Evolutionary conservation across 1,140 invertebrate genomes (phyloP), one percentile per base, ranked within the genome.

Genomic region (Drosophila punjabiensis): DNA sequence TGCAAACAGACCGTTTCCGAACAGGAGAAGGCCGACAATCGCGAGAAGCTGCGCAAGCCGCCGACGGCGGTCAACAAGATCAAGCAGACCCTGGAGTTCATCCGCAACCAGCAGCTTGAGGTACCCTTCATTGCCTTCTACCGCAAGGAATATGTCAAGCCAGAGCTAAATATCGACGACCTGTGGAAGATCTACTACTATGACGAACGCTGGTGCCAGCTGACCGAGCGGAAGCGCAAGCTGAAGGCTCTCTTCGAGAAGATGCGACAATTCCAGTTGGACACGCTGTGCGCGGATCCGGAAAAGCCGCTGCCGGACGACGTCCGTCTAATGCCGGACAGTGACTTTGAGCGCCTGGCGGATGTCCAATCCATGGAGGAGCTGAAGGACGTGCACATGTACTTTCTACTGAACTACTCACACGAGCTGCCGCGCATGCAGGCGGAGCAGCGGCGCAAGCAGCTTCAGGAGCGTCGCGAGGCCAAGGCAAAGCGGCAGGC

Each of bases 101-200:
- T 99, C 95, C 94, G 99, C 16, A 99, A 99, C 94, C 97, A 99
- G 82, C 96, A 97, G 39, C 95, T 98, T 82, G 98, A 99, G 94
- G 98, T 99, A 30, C 98, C 99, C 2, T 99, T 99, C 91, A 99
- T 99, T 82, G 98, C 98, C 0, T 99, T 99, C 93, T 99, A 99
- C 90, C 95, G 99, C 30, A 99, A 99, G 94, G 99, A 99, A 93
- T 99, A 99, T 92, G 98, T 99, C 0, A 96, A 98, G 83, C 98
- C 98, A 0, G 98, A 99, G 83, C 93, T 99, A 11, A 98, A 96
- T 65, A 98, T 99, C 24, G 98, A 98, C 87, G 99, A 99, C 93
- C 93, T 99, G 2, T 99, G 99, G 99, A 98, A 97, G 92, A 96
- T 99, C 2, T 99, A 99, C 93, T 97, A 98, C 82, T 98, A 95